Evolutionary conservation across 2,797 vertebrate species (phyloP), one percentile per base, ranked within the genome.

Genomic region (Champsocephalus esox): DNA sequence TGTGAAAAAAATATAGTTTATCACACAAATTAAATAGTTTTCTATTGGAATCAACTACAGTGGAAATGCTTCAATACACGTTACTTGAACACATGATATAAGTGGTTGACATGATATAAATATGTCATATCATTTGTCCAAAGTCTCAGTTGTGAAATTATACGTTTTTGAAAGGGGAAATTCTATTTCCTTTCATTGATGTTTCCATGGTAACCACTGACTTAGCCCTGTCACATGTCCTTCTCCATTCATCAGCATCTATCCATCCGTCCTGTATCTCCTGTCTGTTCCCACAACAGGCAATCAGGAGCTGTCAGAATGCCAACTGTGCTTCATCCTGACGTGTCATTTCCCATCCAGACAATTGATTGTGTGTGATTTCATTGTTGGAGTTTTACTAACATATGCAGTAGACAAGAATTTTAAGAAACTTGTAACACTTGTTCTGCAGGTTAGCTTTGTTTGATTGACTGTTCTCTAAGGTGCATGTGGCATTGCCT

Each of bases 121-220:
- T 59, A 24, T 21, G 21, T 60, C 19, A 3, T 38, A 38, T 38
- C 34, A 60, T 3, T 48, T 62, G 13, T 14, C 44, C 5, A n/a
- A 17, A n/a, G 34, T n/a, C 56, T 16, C 44, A 16, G 28, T 34
- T 19, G 6, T n/a, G 12, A 14, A 44, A 19, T 13, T 59, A 6
- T 62, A 83, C 16, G 3, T 51, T 58, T 67, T 45, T 16, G 8
- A 34, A 72, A 49, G 50, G 55, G 41, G 65, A 45, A 56, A 49
- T 41, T 56, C 34, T 1, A 32, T 58, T 16, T 38, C 46, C 41
- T 60, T 5, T 73, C 14, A 11, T 66, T 66, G 65, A 59, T n/a
- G 86, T 91, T 92, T 54, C 91, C 86, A 82, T 86, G 75, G 82
- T 70, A 86, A 88, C 87, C 84, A 83, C 87, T 43, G 75, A 62